phyloP scores from a whole-genome alignment of 2,113 vertebrate genomes.

The Pomatorhinus ruficollis region DNA sequence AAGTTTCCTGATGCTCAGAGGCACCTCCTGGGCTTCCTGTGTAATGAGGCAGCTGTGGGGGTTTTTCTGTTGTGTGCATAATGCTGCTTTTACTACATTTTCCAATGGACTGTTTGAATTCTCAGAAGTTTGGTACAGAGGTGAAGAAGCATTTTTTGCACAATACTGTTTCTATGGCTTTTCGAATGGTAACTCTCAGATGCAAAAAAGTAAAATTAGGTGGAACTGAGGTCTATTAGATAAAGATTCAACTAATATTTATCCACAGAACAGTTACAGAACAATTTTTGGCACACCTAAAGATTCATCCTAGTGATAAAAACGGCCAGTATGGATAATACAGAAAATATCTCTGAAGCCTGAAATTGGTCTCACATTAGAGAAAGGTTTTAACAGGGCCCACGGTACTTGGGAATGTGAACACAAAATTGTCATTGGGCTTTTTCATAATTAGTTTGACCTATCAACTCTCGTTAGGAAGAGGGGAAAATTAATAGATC shows the following conservation, averaged over 20 bases:
- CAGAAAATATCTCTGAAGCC: neutral
- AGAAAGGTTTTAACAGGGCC: neutral
- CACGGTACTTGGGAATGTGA: accelerated
- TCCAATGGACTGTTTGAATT: neutral
- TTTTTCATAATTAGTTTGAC: neutral
- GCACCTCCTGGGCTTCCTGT: neutral
- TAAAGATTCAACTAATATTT: neutral
- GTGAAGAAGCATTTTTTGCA: neutral
- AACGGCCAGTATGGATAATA: accelerated
- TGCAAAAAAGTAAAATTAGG: neutral
- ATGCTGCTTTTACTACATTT: neutral
- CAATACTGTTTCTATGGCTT: neutral
- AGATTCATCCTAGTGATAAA: neutral
- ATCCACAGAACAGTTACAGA: neutral
- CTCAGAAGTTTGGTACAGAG: neutral
- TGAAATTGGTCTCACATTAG: neutral
- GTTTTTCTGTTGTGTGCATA: neutral
- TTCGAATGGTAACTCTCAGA: neutral
- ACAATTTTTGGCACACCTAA: neutral
- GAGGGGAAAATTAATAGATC: neutral
- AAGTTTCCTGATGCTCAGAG: neutral
- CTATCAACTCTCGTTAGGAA: neutral
- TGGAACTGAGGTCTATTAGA: neutral
- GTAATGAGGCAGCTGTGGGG: neutral
- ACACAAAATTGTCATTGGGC: neutral